Evolutionary conservation across 2,113 vertebrate species (phyloP).

Genomic region (Sylvicapra grimmia): DNA sequence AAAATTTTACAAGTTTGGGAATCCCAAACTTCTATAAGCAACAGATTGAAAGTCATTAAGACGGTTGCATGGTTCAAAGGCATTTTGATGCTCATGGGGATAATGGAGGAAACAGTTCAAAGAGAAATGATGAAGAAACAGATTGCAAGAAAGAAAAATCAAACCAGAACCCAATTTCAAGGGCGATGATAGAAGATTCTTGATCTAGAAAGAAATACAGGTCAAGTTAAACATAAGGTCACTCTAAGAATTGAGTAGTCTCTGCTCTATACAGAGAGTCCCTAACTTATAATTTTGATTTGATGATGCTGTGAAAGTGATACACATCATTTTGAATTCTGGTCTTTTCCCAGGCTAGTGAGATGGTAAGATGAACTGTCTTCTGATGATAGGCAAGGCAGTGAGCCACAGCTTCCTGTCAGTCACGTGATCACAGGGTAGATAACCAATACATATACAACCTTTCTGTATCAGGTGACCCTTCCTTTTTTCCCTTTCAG

Average conservation of each 20-base stretch:
- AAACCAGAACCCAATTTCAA: not conserved
- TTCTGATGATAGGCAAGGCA: not conserved
- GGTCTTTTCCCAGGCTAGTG: not conserved
- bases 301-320: not conserved
- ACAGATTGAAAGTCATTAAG: not conserved
- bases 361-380: not conserved
- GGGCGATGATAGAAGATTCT: not conserved
- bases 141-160: not conserved
- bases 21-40: not conserved
- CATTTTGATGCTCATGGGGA: not conserved
- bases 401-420: not conserved
- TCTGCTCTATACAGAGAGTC: not conserved
- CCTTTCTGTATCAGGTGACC: not conserved
- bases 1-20: not conserved
- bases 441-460: not conserved
- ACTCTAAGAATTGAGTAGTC: not conserved
- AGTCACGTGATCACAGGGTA: not conserved
- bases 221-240: not conserved
- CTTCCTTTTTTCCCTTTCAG: not conserved
- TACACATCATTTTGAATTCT: not conserved
- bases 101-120: not conserved
- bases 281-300: not conserved
- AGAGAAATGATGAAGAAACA: not conserved
- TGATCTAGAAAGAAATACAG: not conserved
- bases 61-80: not conserved